A percentile compares a stretch with the other conserved stretches of the same genome.
phyloP scores from a whole-genome alignment of 64 coral and sea anemone genomes.

The Catalaphyllia jardinei region DNA sequence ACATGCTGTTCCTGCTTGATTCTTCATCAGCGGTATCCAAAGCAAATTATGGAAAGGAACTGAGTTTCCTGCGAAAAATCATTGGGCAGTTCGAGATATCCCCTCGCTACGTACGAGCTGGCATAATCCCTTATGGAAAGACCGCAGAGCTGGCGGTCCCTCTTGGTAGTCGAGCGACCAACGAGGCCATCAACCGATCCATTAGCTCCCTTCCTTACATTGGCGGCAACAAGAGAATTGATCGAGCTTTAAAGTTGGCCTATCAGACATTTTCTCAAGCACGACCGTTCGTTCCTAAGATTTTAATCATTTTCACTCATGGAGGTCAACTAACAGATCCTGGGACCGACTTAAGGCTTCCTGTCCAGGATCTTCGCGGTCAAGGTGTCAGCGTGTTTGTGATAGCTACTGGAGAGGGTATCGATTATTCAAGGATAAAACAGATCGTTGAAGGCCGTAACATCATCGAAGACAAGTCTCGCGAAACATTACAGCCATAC shows the following conservation, averaged over 20 bases:
- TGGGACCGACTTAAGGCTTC: constrained; percentile 3
- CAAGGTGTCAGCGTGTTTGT: constrained; percentile 46
- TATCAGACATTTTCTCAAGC: constrained; percentile 49
- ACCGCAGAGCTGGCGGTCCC: constrained; percentile 44
- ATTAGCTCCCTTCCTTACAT: constrained; percentile 37
- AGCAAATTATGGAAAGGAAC: constrained; percentile 18
- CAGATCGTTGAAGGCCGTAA: neutral
- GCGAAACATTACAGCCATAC: constrained; percentile 25
- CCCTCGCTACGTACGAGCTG: constrained; percentile 42
- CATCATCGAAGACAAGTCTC: constrained; percentile 41
- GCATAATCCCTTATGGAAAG: constrained; percentile 28
- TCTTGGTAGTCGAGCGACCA: constrained; percentile 17
- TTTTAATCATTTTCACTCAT: constrained; percentile 35
- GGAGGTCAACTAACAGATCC: constrained; percentile 17
- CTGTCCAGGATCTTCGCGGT: constrained; percentile 20
- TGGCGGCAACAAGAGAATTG: constrained; percentile 36
- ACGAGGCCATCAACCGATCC: constrained; percentile 17
- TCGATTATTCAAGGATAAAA: constrained; percentile 1
- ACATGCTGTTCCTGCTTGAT: constrained; percentile 61
- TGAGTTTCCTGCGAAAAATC: constrained; percentile 32
- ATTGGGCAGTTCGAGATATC: constrained; percentile 44
- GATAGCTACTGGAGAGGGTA: constrained; percentile 33
- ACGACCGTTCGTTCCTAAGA: constrained; percentile 51
- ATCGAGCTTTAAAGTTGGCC: constrained; percentile 36
- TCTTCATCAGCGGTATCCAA: constrained; percentile 34